A percentile compares a stretch with the other conserved stretches of the same genome.
Evolutionary conservation across 2,797 vertebrate species (phyloP).

Genomic region (Hipposideros larvatus): DNA sequence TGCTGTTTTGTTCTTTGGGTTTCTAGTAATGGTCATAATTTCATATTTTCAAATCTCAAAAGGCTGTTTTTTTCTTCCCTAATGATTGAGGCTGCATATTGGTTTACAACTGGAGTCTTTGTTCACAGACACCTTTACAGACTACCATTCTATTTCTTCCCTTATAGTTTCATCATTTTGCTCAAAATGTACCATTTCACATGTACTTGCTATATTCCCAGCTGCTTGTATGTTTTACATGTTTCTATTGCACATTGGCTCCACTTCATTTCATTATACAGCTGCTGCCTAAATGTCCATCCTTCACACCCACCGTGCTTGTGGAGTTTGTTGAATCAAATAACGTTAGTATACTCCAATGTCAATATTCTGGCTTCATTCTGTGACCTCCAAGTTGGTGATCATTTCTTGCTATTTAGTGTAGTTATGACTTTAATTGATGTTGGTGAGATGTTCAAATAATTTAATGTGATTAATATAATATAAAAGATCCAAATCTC

Average conservation of each 20-base stretch:
- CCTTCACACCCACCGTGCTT: neutral
- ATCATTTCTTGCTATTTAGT: conserved; percentile 35
- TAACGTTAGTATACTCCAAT: conserved; percentile 27
- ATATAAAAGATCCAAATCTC: conserved; percentile 44
- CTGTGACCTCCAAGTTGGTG: conserved; percentile 49
- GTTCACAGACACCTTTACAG: neutral
- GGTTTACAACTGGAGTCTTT: neutral
- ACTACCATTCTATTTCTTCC: neutral
- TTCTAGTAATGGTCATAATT: conserved; percentile 24
- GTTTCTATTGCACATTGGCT: neutral
- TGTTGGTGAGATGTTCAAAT: conserved; percentile 60
- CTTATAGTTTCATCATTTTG: neutral
- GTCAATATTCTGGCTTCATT: conserved; percentile 30
- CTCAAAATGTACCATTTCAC: neutral
- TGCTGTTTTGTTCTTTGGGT: neutral
- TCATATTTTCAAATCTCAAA: conserved; percentile 29
- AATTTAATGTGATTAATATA: conserved; percentile 70
- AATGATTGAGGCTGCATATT: neutral
- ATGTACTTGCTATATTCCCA: neutral
- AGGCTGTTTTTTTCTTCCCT: neutral
- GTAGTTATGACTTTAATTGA: conserved; percentile 73
- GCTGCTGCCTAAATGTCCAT: neutral
- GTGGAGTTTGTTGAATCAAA: conserved; percentile 57
- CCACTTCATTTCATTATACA: neutral
- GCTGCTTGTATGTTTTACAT: neutral